phyloP scores from a whole-genome alignment of 2,888 invertebrate species.

The Pammene aurita region DNA sequence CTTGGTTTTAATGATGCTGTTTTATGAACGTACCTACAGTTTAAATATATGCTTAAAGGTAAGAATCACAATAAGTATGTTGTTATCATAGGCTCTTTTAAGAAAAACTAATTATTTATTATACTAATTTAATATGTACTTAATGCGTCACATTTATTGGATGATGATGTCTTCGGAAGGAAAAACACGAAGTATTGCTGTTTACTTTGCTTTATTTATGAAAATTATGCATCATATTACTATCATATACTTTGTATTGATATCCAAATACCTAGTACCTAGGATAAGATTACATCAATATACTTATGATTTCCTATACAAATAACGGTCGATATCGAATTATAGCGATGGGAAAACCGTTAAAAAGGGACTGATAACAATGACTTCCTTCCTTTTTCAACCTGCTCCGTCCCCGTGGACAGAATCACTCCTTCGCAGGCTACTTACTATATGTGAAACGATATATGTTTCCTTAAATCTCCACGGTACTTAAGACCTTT shows the following conservation, averaged over 20 bases:
- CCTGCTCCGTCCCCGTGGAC: slow-evolving; percentile 34
- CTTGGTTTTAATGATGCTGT: slow-evolving; percentile 11
- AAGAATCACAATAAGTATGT: not conserved
- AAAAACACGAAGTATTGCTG: too few species aligned
- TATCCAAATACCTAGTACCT: too few species aligned
- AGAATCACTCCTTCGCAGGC: slow-evolving; percentile 11
- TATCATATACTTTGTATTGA: too few species aligned
- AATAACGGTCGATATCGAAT: slow-evolving; percentile 12
- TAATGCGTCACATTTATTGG: too few species aligned
- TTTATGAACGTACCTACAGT: not conserved
- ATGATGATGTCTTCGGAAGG: too few species aligned
- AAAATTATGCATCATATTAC: too few species aligned
- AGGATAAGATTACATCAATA: too few species aligned
- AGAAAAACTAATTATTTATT: too few species aligned
- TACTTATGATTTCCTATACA: slow-evolving; percentile 1
- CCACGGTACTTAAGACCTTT: slow-evolving; percentile 1
- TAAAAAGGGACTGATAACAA: slow-evolving; percentile 40
- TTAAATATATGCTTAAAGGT: not conserved
- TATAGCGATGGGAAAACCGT: slow-evolving; percentile 17
- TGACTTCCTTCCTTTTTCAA: slow-evolving; percentile 37
- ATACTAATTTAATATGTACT: too few species aligned
- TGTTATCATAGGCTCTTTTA: too few species aligned
- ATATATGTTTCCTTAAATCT: not conserved
- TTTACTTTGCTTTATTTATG: too few species aligned
- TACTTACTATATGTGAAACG: not conserved